These are phyloP conservation scores for Synergus japonicus DNA, from an alignment of 2,888 invertebrate genomes.

Conservation along the genomic window DNA sequence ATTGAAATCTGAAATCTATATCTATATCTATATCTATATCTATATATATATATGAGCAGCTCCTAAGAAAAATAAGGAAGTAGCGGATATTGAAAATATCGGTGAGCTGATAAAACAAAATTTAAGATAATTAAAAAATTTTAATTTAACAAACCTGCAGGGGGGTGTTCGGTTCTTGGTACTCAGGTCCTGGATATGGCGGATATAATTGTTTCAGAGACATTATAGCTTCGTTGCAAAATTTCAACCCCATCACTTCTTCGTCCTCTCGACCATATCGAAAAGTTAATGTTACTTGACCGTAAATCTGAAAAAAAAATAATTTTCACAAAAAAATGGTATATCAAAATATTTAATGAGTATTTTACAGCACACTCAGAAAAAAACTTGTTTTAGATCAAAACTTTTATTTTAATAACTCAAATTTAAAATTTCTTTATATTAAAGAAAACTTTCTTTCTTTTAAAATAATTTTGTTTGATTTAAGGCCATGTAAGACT, in stretches of 20 bases:
- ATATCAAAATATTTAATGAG: not conserved
- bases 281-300: conserved; percentile 94
- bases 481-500: no score
- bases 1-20: no score
- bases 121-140: not conserved
- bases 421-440: no score
- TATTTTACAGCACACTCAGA: no score
- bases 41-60: no score
- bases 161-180: conserved; percentile 82
- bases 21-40: no score
- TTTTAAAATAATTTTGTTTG: no score
- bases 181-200: conserved; percentile 77
- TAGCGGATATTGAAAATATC: no score
- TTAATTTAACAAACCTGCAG: conserved; percentile 82
- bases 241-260: conserved; percentile 98
- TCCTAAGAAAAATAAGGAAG: no score
- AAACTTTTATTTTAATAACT: no score
- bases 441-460: no score
- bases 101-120: not conserved
- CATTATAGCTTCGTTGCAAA: conserved; percentile 98
- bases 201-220: conserved; percentile 93
- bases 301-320: conserved; percentile 80
- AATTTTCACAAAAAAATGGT: not conserved
- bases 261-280: conserved; percentile 98
- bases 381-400: no score